Percentiles rank a stretch among this genome's conserved stretches.
These are phyloP conservation scores for Crotalus tigris DNA, from an alignment of 2,113 vertebrate species.

Conservation along the genomic window DNA sequence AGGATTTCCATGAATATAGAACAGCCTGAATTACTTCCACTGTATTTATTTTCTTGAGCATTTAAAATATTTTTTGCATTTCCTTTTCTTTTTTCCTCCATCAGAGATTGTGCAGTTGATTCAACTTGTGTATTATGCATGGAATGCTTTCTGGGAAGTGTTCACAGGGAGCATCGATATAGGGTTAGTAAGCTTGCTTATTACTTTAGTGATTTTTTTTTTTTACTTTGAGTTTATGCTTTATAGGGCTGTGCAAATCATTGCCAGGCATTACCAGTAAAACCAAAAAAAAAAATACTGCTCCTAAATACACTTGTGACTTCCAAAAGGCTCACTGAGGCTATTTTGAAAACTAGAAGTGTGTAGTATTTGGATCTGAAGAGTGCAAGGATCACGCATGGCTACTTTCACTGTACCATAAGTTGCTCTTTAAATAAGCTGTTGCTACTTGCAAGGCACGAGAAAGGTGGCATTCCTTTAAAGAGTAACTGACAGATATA, in stretches of 20 bases:
- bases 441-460: not conserved
- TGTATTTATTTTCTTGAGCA: not conserved
- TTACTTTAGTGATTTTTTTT: not conserved
- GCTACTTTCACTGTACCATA: not conserved
- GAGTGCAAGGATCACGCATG: not conserved
- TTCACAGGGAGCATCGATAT: slow-evolving; percentile 94
- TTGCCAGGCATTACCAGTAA: not conserved
- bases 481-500: not conserved
- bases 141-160: slow-evolving; percentile 95
- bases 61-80: slow-evolving; percentile 22
- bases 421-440: not conserved
- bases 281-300: not conserved
- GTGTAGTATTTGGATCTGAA: not conserved
- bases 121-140: slow-evolving; percentile 97
- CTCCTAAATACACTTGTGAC: not conserved
- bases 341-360: not conserved
- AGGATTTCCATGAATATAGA: not conserved
- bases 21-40: not conserved
- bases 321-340: not conserved
- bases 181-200: slow-evolving; percentile 76
- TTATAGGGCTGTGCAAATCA: not conserved
- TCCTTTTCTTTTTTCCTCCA: not conserved
- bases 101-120: slow-evolving; percentile 94
- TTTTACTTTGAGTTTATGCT: not conserved
- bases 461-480: not conserved